Conservation (phyloP, 1,140 invertebrate genomes). For the Hycleus phaleratus region DNA sequence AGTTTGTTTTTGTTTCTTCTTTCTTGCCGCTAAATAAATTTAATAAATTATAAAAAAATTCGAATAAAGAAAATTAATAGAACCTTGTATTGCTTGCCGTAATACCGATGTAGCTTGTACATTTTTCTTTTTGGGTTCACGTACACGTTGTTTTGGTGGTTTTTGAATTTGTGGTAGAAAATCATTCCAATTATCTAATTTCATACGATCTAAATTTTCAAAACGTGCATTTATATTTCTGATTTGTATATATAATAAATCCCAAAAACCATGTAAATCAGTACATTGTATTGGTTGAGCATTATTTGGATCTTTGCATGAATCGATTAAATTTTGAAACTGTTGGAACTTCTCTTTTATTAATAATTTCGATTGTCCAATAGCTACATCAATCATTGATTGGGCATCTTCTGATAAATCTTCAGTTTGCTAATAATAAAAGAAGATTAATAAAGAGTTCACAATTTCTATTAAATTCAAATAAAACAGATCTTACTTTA, state of each 20-base stretch:
- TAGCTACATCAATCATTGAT: slow-evolving; percentile 56
- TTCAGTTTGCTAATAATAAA: not conserved
- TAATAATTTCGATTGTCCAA: slow-evolving; percentile 61
- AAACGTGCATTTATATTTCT: slow-evolving; percentile 50
- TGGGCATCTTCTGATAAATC: slow-evolving; percentile 41
- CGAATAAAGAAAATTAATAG: too few species aligned
- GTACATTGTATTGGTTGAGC: slow-evolving; percentile 48
- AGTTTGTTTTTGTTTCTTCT: slow-evolving; percentile 12
- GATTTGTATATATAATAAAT: slow-evolving; percentile 59
- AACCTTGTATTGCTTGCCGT: slow-evolving; percentile 16
- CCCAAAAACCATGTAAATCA: slow-evolving; percentile 72
- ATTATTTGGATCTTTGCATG: slow-evolving; percentile 52
- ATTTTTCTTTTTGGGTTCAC: slow-evolving; percentile 13
- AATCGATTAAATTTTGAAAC: slow-evolving; percentile 54
- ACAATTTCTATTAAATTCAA: too few species aligned
- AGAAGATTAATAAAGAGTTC: too few species aligned
- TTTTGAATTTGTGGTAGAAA: slow-evolving; percentile 26
- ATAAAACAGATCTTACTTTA: slow-evolving; percentile 17
- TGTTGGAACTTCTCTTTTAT: slow-evolving; percentile 61
- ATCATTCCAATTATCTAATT: slow-evolving; percentile 48
- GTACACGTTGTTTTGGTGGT: not conserved
- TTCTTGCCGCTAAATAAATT: slow-evolving; percentile 15
- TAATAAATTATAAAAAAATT: too few species aligned
- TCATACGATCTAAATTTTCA: slow-evolving; percentile 43
- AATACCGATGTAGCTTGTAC: slow-evolving; percentile 10